These are phyloP conservation scores for Megaleporinus macrocephalus DNA, from an alignment of 2,113 vertebrate genomes.

Conservation along the genomic window DNA sequence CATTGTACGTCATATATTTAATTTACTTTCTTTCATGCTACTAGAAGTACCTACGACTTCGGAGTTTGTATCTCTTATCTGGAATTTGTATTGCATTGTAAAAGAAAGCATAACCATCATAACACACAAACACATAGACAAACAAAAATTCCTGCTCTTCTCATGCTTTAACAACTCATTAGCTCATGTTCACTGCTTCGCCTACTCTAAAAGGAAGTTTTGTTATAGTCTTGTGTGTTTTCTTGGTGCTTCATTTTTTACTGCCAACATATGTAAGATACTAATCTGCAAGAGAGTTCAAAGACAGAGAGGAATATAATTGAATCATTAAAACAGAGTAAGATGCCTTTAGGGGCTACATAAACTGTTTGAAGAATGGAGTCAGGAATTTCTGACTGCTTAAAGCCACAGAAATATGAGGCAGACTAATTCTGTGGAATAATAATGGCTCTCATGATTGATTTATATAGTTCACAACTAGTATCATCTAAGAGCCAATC, in stretches of 20 bases:
- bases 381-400: too few species aligned
- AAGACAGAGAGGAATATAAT: conserved; percentile 27
- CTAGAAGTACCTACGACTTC: too few species aligned
- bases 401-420: too few species aligned
- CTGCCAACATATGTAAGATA: conserved; percentile 43
- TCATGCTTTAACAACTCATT: too few species aligned
- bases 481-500: not conserved
- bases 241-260: conserved; percentile 32
- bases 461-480: not conserved
- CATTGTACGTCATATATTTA: too few species aligned
- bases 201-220: conserved; percentile 18
- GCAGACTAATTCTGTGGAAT: too few species aligned
- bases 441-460: not conserved
- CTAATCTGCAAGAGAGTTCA: conserved; percentile 36
- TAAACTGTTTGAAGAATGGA: conserved; percentile 10
- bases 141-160: too few species aligned
- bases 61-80: too few species aligned
- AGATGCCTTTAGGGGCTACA: conserved; percentile 2
- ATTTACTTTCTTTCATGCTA: too few species aligned
- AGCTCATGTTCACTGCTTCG: not conserved
- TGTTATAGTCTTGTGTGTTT: not conserved
- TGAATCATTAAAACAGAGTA: conserved; percentile 6
- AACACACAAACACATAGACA: too few species aligned
- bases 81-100: too few species aligned
- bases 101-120: too few species aligned